Base-by-base conservation (phyloP, 2,113 vertebrate species). In the Cephalopterus ornatus region DNA sequence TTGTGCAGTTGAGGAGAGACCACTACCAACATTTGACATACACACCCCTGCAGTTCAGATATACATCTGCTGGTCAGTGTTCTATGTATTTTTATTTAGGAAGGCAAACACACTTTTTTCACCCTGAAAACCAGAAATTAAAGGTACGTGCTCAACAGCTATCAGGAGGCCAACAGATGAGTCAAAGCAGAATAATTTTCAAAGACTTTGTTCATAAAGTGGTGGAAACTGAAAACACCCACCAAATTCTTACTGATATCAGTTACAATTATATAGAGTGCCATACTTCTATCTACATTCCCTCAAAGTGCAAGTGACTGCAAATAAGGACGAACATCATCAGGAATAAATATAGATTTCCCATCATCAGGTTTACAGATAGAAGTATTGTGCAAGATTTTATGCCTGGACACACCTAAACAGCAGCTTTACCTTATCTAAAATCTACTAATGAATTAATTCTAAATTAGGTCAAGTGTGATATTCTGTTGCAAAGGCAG, bases 51-150 rank as follows among this genome's bases (percentile, higher is more conserved):
- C 6, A 58, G 4, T 58, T 49, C 53, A 30, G 22, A 44, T 87
- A 21, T 20, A 22, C 1, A 2, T 1, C 3, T 56, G 3, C 9
- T 39, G 37, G 33, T 59, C 35, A 85, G 12, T 3, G 20, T 35
- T 71, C 8, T 59, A 3, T 15, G 2, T 0, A 56, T 56, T 63
- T 84, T 39, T 32, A 11, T 27, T 53, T 83, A 22, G 10, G 12
- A 91, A 80, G 6, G 3, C 12, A 75, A 79, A 72, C 5, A 0
- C 13, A 6, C 8, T 33, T 76, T n/a, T 23, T 22, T 24, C 17
- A 8, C 1, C 2, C 9, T 10, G 35, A 35, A 18, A 82, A 59
- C 1, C 8, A 83, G 30, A 85, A 35, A 79, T 46, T 30, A 59
- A 62, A 63, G 19, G 3, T 21, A 75, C 5, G 5, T 52, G 3